phyloP scores from a whole-genome alignment of 2,888 invertebrate species.

The Ophion ellenae region DNA sequence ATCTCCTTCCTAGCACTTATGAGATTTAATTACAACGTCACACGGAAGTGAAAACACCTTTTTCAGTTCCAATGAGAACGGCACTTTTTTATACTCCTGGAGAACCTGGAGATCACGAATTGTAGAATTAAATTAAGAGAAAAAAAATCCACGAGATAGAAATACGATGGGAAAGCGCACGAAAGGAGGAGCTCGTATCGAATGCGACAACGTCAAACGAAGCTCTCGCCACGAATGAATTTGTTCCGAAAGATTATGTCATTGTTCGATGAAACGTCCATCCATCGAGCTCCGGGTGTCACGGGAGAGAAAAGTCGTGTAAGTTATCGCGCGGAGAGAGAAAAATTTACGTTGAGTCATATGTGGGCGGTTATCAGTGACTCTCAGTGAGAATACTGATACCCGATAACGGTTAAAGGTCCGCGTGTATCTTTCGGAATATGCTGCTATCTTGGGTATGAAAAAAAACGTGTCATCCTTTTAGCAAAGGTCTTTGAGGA shows the following conservation, averaged over 20 bases:
- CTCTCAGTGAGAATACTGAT: constrained; percentile 49
- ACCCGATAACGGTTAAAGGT: constrained; percentile 49
- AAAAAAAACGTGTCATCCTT: constrained; percentile 8
- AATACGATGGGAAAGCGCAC: not conserved
- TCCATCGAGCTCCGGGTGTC: constrained; percentile 19
- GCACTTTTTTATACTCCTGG: not conserved
- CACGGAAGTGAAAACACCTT: not conserved
- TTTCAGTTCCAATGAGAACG: not conserved
- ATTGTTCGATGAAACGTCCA: constrained; percentile 50
- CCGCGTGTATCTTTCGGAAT: not conserved
- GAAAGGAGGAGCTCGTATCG: not conserved
- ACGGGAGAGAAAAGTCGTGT: constrained; percentile 36
- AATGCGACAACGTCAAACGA: constrained; percentile 20
- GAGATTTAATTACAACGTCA: not conserved
- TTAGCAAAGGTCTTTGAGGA: constrained; percentile 22
- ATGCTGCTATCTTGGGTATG: constrained; percentile 21
- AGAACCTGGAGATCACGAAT: not conserved
- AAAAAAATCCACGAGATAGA: not conserved
- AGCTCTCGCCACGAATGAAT: constrained; percentile 44
- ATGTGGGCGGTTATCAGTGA: constrained; percentile 40
- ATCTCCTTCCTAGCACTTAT: too few relatives aligned
- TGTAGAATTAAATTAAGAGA: not conserved
- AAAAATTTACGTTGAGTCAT: constrained; percentile 48
- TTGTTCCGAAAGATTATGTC: constrained; percentile 41
- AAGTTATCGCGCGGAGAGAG: constrained; percentile 39